Conservation (phyloP, 2,113 vertebrate genomes). For the Daboia siamensis region DNA sequence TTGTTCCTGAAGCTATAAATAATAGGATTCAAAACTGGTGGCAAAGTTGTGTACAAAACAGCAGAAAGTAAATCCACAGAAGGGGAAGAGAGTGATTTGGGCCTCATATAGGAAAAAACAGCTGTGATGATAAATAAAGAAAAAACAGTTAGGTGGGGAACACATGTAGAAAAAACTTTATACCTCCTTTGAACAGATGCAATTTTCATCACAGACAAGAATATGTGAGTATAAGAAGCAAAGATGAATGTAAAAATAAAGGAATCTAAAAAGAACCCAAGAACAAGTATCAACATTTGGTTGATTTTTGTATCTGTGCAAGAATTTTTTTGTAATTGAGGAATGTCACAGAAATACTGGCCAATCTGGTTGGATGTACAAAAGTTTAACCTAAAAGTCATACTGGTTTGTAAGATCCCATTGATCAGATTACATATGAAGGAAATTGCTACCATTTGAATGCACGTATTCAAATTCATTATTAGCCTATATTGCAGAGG, state of each 20-base stretch:
- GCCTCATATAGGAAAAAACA: neutral
- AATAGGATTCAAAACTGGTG: constrained; percentile 1
- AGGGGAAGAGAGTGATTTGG: neutral
- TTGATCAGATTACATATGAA: neutral
- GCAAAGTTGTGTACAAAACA: neutral
- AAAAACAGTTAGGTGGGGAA: constrained; percentile 2
- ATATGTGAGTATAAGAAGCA: neutral
- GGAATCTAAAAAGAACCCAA: neutral
- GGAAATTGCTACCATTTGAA: neutral
- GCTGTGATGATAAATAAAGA: neutral
- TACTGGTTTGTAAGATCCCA: neutral
- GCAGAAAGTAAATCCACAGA: neutral
- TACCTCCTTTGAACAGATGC: neutral
- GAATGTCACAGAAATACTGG: constrained; percentile 10
- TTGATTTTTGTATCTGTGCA: neutral
- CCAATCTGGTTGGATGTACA: neutral
- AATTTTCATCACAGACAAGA: neutral
- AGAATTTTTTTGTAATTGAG: neutral
- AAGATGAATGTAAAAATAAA: neutral
- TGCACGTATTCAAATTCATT: neutral
- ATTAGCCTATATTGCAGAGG: neutral
- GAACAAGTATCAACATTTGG: neutral
- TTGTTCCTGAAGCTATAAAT: constrained; percentile 12
- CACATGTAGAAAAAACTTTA: constrained; percentile 10
- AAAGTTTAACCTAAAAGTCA: neutral